Evolutionary conservation across 2,797 vertebrate genomes (phyloP).

Genomic region (Echiichthys vipera): DNA sequence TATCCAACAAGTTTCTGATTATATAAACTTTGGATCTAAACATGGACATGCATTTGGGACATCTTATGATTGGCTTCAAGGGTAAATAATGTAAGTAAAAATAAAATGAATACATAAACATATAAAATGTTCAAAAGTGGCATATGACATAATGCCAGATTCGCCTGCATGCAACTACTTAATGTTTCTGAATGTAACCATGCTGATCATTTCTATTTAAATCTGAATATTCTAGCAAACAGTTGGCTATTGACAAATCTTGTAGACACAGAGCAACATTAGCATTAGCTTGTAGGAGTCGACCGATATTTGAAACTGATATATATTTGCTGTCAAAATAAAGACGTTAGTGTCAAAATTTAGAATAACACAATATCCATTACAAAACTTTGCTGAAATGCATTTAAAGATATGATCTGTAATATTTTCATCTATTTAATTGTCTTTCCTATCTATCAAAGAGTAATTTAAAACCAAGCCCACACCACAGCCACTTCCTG

Average conservation of each 20-base stretch:
- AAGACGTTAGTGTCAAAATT: too few species aligned
- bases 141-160: too few species aligned
- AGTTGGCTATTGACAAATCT: neutral
- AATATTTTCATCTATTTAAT: too few species aligned
- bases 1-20: neutral
- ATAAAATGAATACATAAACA: neutral
- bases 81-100: neutral
- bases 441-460: too few species aligned
- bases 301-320: too few species aligned
- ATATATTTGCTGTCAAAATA: too few species aligned
- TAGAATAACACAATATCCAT: too few species aligned
- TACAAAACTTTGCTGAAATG: too few species aligned
- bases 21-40: neutral
- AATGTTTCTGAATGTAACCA: neutral
- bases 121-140: neutral
- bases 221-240: neutral
- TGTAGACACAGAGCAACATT: neutral
- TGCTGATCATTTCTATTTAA: neutral
- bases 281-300: too few species aligned
- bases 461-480: too few species aligned
- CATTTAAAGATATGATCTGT: too few species aligned
- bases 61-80: neutral
- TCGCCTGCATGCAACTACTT: neutral
- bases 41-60: neutral
- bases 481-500: too few species aligned